These are phyloP conservation scores for Quadroppia sp. DNA, from an alignment of 2,888 invertebrate genomes.

Conservation along the genomic window DNA sequence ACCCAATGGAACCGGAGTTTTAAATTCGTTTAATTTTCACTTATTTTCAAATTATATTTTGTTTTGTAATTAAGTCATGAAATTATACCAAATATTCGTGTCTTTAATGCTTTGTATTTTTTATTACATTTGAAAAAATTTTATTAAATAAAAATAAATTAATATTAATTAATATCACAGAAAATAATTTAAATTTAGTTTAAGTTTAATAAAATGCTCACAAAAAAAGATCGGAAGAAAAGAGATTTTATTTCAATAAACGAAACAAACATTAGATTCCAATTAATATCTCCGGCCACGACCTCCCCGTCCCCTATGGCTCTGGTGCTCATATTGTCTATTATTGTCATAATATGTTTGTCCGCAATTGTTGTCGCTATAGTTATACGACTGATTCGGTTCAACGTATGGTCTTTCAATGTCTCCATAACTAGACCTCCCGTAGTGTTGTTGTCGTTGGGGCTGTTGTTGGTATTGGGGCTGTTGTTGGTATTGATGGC, in stretches of 20 bases:
- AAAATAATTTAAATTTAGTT: neutral
- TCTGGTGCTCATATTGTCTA: constrained; percentile 41
- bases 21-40: neutral
- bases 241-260: neutral
- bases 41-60: neutral
- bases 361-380: constrained; percentile 29
- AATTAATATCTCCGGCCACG: constrained; percentile 30
- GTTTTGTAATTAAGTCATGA: neutral
- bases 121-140: neutral
- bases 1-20: neutral
- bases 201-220: neutral
- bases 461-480: neutral
- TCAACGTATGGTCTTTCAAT: constrained; percentile 25
- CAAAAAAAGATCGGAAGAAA: neutral
- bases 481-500: neutral
- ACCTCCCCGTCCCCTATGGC: constrained; percentile 45
- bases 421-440: neutral
- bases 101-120: neutral
- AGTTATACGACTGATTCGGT: constrained; percentile 5
- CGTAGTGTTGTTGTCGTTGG: neutral
- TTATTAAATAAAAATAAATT: no score
- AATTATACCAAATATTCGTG: neutral
- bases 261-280: neutral
- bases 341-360: constrained; percentile 22
- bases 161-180: neutral